Conservation (phyloP, 2,113 vertebrate genomes). For the Thryonomys swinderianus region DNA sequence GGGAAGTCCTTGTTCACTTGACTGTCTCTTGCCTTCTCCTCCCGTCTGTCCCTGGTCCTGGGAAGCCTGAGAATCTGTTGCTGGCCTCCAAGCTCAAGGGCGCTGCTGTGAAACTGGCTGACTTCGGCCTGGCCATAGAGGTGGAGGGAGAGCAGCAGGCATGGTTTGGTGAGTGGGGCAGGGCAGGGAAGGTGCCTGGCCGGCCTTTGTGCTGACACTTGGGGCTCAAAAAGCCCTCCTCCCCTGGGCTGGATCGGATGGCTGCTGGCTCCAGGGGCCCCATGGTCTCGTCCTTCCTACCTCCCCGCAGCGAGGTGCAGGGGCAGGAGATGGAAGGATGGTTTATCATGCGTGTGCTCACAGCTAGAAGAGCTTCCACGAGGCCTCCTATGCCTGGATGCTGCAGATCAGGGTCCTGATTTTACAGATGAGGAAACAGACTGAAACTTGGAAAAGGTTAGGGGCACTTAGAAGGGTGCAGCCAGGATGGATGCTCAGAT, state of each 20-base stretch:
- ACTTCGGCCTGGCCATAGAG: constrained; percentile 93
- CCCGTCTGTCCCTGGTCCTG: background rate
- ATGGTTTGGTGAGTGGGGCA: constrained; percentile 90
- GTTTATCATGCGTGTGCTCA: background rate
- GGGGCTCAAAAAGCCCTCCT: background rate
- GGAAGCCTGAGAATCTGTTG: constrained; percentile 91
- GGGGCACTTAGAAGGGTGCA: background rate
- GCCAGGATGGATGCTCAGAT: background rate
- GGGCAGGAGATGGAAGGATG: background rate
- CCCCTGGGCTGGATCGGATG: rapidly evolving
- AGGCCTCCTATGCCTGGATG: background rate
- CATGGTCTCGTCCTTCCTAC: no score
- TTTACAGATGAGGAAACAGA: background rate
- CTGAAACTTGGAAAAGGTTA: background rate
- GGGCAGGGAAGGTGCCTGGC: rapidly evolving
- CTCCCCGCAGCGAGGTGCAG: background rate
- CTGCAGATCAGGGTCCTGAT: background rate
- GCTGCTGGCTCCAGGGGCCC: background rate
- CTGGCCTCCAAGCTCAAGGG: constrained; percentile 93
- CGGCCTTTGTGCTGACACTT: background rate
- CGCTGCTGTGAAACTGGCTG: constrained; percentile 91
- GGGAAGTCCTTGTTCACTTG: background rate
- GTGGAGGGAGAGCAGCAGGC: constrained; percentile 94
- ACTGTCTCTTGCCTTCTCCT: background rate
- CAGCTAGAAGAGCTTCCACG: background rate